Percentiles rank a stretch among this genome's conserved stretches.
These are phyloP conservation scores for Nematopogon swammerdamellus DNA, from an alignment of 2,888 invertebrate species.

Conservation along the genomic window DNA sequence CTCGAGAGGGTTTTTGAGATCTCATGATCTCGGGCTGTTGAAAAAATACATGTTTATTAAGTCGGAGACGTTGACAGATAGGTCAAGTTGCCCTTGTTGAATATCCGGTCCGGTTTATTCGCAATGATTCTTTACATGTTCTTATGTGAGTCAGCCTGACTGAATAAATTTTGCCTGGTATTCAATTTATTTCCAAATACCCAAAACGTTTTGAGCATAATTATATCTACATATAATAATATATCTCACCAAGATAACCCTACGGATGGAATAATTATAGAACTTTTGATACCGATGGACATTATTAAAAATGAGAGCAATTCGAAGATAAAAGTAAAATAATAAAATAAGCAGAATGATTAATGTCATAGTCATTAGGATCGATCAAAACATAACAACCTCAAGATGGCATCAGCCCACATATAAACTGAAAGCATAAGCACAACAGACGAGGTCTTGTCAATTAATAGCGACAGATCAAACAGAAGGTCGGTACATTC, in stretches of 20 bases:
- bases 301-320: no score
- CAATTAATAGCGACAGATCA: neutral
- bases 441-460: neutral
- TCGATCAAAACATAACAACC: neutral
- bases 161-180: no score
- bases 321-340: no score
- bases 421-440: neutral
- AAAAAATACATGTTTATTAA: neutral
- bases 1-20: constrained; percentile 1
- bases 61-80: neutral
- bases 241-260: no score
- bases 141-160: no score
- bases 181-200: no score
- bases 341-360: no score
- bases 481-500: neutral
- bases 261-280: no score
- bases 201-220: no score
- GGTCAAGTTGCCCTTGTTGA: neutral
- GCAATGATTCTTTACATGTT: neutral
- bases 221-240: no score
- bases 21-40: constrained; percentile 1
- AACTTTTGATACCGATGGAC: no score
- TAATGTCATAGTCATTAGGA: no score
- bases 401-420: neutral
- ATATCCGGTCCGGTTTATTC: neutral